Conservation (phyloP, 2,113 vertebrate species). For the Larimichthys crocea region DNA sequence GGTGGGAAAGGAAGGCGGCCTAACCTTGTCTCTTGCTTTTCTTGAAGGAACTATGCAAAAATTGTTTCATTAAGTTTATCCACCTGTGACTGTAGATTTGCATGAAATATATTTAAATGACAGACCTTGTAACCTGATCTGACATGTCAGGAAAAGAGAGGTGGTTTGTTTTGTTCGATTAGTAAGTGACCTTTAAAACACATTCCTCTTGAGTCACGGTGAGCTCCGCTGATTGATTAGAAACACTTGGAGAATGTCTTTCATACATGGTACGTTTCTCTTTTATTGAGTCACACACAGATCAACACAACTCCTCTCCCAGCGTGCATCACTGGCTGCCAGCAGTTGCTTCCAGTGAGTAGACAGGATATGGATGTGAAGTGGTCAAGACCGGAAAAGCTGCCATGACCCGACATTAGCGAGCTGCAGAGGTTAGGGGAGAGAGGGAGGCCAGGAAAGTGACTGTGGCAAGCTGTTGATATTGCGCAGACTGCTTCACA, state of each 20-base stretch:
- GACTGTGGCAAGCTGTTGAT: not conserved
- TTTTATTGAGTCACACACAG: slow-evolving; percentile 29
- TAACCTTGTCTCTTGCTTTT: not conserved
- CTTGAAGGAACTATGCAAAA: not conserved
- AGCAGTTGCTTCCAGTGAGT: slow-evolving; percentile 6
- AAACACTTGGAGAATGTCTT: not conserved
- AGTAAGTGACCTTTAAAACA: not conserved
- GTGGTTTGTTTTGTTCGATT: not conserved
- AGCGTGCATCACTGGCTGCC: not conserved
- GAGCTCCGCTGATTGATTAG: slow-evolving; percentile 7
- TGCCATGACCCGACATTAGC: slow-evolving; percentile 30
- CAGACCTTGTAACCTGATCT: not conserved
- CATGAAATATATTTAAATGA: not conserved
- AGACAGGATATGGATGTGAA: slow-evolving; percentile 21
- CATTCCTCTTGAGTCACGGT: not conserved
- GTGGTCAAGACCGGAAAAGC: slow-evolving; percentile 12
- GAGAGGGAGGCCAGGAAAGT: not conserved
- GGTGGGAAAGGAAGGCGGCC: not conserved
- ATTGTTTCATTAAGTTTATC: not conserved
- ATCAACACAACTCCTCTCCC: slow-evolving; percentile 30
- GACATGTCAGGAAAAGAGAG: not conserved
- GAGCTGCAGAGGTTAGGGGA: not conserved
- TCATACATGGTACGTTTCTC: not conserved
- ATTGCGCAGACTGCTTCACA: not conserved
- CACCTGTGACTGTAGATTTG: not conserved